These are phyloP conservation scores for Drosophila subquinaria DNA, from an alignment of 2,888 invertebrate species.

Conservation along the genomic window DNA sequence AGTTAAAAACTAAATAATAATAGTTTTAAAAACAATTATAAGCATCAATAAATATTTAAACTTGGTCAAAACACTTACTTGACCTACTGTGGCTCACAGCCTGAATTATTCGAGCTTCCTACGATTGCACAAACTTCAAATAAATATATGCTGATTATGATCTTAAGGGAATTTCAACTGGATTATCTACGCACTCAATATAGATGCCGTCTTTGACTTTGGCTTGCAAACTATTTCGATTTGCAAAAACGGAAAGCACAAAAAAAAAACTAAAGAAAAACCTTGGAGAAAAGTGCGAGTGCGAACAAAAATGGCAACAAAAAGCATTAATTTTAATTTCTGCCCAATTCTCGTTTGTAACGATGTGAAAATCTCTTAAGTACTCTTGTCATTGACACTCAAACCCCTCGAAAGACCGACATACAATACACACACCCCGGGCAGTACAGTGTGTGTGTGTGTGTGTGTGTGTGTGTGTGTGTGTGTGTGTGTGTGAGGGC, in stretches of 20 bases:
- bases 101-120: not conserved
- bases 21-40: too few species aligned
- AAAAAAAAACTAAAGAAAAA: constrained; percentile 15
- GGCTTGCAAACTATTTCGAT: constrained; percentile 40
- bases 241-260: constrained; percentile 4
- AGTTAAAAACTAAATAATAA: too few species aligned
- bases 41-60: not conserved
- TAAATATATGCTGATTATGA: constrained; percentile 2
- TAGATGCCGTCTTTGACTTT: not conserved
- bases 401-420: constrained; percentile 58
- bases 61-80: not conserved
- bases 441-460: constrained; percentile 15
- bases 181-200: not conserved
- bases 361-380: constrained; percentile 85
- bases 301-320: constrained; percentile 38
- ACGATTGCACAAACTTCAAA: not conserved
- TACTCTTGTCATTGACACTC: constrained; percentile 83
- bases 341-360: constrained; percentile 80
- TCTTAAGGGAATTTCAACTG: not conserved
- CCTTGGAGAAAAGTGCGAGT: not conserved
- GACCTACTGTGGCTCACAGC: not conserved
- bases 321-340: constrained; percentile 83
- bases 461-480: constrained; percentile 23
- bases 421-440: constrained; percentile 33
- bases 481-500: constrained; percentile 58